Percentiles rank a stretch among this genome's conserved stretches.
phyloP scores from a whole-genome alignment of 1,140 invertebrate species.

The Paraescarpia echinospica region DNA sequence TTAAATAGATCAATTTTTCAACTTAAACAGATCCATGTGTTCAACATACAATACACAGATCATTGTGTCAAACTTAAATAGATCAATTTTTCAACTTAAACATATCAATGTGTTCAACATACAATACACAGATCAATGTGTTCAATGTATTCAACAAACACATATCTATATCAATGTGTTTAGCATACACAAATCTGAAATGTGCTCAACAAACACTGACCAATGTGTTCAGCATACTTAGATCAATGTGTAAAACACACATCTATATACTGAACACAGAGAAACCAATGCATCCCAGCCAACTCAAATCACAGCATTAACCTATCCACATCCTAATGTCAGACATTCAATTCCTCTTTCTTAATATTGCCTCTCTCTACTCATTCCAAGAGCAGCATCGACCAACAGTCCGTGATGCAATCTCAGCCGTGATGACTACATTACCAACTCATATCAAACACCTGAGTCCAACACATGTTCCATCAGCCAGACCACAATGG shows the following conservation, averaged over 20 bases:
- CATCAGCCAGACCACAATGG: neutral
- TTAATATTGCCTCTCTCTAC: neutral
- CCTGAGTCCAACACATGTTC: neutral
- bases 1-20: too few species aligned
- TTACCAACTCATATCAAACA: neutral
- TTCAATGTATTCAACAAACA: too few species aligned
- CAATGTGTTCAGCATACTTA: neutral
- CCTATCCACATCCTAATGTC: neutral
- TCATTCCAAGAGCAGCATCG: neutral
- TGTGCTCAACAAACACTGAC: neutral
- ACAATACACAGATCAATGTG: too few species aligned
- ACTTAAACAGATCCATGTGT: too few species aligned
- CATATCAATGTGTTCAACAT: too few species aligned
- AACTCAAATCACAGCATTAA: neutral
- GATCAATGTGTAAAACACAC: neutral
- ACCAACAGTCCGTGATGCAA: neutral
- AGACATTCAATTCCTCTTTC: neutral
- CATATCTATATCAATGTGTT: too few species aligned
- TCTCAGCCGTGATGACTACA: neutral
- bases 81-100: too few species aligned
- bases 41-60: too few species aligned
- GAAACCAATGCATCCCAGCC: neutral
- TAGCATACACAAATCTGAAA: too few species aligned
- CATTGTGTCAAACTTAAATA: too few species aligned
- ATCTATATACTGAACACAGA: neutral